Percentiles rank a stretch among this genome's conserved stretches.
Evolutionary conservation across 2,113 vertebrate genomes (phyloP).

Genomic region (Sorex araneus): DNA sequence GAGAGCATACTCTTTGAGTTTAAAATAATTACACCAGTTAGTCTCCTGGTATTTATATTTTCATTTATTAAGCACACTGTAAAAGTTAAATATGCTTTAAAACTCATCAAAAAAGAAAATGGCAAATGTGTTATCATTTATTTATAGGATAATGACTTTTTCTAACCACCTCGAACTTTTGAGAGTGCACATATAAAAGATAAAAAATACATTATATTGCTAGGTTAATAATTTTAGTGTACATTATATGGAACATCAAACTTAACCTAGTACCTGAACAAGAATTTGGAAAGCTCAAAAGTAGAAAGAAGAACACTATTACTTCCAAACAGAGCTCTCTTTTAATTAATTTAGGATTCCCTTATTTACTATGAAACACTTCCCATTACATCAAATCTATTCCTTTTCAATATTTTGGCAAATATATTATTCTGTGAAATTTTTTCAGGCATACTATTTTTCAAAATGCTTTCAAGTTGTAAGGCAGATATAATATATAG

Average conservation of each 20-base stretch:
- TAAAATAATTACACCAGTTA: not conserved
- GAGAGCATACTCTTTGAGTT: not conserved
- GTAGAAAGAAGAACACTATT: conserved; percentile 2
- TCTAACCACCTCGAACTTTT: conserved; percentile 32
- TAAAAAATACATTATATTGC: not conserved
- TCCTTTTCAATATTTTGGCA: conserved; percentile 12
- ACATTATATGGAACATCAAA: not conserved
- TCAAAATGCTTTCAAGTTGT: conserved; percentile 45
- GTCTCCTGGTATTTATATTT: not conserved
- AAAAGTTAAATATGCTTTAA: not conserved
- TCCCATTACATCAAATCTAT: not conserved
- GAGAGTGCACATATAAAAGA: not conserved
- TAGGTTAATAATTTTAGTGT: conserved; percentile 3
- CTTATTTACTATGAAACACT: conserved; percentile 16
- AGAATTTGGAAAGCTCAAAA: not conserved
- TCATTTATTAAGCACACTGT: conserved; percentile 5
- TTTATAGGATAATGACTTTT: not conserved
- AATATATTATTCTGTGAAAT: conserved; percentile 22
- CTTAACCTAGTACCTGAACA: not conserved
- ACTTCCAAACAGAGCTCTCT: not conserved
- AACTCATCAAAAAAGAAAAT: not conserved
- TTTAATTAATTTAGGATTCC: not conserved
- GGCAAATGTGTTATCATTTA: not conserved
- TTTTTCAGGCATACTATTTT: conserved; percentile 32
- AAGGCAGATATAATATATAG: conserved; percentile 52